These are phyloP conservation scores for Erynnis tages DNA, from an alignment of 2,888 invertebrate genomes.

Conservation along the genomic window DNA sequence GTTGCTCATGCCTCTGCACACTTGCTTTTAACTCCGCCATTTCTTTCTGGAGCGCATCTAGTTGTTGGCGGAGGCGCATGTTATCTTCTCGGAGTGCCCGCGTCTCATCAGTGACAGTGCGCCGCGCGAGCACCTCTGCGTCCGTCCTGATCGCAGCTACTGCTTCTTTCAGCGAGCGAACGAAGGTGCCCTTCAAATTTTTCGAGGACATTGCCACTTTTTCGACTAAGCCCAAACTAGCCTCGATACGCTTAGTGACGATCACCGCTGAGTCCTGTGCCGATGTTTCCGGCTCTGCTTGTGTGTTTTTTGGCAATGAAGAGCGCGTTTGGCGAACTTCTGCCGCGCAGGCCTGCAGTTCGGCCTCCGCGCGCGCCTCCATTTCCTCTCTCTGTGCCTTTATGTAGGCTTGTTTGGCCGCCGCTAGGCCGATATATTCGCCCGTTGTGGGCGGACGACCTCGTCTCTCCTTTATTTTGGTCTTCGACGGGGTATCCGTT, in stretches of 20 bases:
- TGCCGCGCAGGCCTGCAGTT: neutral
- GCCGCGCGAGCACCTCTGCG: neutral
- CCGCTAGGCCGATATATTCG: neutral
- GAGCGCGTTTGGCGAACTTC: neutral
- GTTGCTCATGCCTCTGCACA: neutral
- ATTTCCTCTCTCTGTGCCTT: neutral
- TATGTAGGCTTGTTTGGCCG: neutral
- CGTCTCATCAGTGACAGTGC: neutral
- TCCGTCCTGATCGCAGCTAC: neutral
- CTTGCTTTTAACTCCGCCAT: neutral
- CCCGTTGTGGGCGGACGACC: neutral
- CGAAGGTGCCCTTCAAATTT: neutral
- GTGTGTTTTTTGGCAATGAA: neutral
- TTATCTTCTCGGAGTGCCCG: neutral
- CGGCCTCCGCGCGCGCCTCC: neutral
- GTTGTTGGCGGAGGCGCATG: neutral
- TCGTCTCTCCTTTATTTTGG: neutral
- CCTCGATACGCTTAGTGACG: neutral
- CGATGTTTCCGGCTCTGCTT: neutral
- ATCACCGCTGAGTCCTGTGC: neutral
- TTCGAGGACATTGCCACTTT: neutral
- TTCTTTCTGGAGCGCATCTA: neutral
- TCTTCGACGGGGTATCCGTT: neutral
- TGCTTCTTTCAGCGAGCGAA: neutral
- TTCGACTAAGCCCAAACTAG: neutral